These are phyloP conservation scores for Nothoprocta perdicaria DNA, from an alignment of 2,113 vertebrate species.

Conservation along the genomic window DNA sequence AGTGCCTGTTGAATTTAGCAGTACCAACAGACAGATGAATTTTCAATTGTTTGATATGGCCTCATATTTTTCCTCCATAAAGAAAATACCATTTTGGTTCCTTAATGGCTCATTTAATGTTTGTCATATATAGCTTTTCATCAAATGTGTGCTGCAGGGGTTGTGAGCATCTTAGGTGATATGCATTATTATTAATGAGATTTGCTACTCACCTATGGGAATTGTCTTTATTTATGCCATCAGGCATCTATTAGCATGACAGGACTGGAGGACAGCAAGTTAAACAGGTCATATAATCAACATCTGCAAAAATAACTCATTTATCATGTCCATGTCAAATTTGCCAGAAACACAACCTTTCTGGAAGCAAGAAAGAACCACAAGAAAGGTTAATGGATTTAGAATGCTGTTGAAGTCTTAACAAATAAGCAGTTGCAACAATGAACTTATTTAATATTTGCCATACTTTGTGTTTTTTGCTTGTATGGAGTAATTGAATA, in stretches of 20 bases:
- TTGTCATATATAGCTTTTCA: background rate
- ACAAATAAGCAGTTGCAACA: conserved; percentile 42
- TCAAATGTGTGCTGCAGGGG: background rate
- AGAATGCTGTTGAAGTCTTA: conserved; percentile 66
- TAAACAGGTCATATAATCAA: conserved; percentile 65
- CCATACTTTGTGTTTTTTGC: conserved; percentile 58
- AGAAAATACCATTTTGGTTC: background rate
- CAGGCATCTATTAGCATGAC: conserved; percentile 58
- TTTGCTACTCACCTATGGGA: background rate
- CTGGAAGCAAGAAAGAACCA: conserved; percentile 27
- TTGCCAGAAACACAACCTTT: conserved; percentile 61
- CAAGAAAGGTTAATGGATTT: conserved; percentile 75
- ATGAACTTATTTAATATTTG: conserved; percentile 71
- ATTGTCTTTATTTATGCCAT: conserved; percentile 53
- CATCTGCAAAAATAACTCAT: conserved; percentile 70
- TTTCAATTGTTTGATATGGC: background rate
- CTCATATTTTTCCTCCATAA: background rate
- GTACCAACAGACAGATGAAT: background rate
- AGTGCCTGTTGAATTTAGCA: background rate
- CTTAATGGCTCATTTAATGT: background rate
- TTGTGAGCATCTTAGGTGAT: background rate
- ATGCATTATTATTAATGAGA: background rate
- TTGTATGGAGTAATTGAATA: conserved; percentile 64
- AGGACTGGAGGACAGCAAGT: conserved; percentile 34
- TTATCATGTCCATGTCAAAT: conserved; percentile 72